Conservation (phyloP, 2,113 vertebrate species). For the Psilopsiagon aurifrons region DNA sequence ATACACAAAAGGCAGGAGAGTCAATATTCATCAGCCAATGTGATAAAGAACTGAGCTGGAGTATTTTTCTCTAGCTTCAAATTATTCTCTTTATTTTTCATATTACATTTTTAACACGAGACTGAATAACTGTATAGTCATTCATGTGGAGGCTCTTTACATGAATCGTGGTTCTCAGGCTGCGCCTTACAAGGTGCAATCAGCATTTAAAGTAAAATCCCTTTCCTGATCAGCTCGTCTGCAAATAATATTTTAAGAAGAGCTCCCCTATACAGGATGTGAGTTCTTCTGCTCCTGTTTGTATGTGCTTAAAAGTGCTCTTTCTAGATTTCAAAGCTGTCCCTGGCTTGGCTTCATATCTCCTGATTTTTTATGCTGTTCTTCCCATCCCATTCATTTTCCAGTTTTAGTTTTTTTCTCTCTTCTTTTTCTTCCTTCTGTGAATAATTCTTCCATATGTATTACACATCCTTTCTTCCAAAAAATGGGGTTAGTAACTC, state of each 20-base stretch:
- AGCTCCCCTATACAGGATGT: neutral
- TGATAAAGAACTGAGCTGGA: neutral
- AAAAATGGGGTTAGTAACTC: neutral
- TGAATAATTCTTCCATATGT: neutral
- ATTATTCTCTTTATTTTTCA: neutral
- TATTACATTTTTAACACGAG: neutral
- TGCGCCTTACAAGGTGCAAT: neutral
- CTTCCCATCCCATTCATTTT: neutral
- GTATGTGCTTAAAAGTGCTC: neutral
- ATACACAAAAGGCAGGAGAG: neutral
- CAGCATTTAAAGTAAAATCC: neutral
- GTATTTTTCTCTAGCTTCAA: neutral
- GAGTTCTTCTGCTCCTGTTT: neutral
- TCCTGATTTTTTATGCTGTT: neutral
- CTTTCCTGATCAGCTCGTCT: neutral
- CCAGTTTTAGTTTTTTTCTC: neutral
- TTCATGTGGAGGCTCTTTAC: neutral
- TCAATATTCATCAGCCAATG: neutral
- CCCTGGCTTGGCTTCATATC: neutral
- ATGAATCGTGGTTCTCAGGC: neutral
- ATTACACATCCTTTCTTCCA: neutral
- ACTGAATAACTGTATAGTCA: neutral
- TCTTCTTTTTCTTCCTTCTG: neutral
- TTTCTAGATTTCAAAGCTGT: neutral
- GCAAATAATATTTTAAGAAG: neutral